These are phyloP conservation scores for Ophraella communa DNA, from an alignment of 2,888 invertebrate genomes.

Conservation along the genomic window DNA sequence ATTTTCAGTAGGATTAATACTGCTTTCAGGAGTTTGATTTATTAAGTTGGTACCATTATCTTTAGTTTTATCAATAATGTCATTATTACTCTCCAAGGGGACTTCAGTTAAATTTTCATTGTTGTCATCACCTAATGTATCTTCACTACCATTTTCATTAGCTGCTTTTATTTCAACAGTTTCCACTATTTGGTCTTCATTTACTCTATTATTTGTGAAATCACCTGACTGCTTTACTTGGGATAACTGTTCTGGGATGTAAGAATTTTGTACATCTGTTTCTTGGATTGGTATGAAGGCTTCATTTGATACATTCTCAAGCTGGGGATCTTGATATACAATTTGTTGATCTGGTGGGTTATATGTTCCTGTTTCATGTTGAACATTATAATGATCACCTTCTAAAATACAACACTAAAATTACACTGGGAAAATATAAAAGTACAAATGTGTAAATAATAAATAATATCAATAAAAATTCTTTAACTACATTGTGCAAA, in stretches of 20 bases:
- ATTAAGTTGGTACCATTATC: background rate
- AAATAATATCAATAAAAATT: background rate
- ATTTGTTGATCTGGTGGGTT: slow-evolving; percentile 10
- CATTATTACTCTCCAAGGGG: background rate
- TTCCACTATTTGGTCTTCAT: background rate
- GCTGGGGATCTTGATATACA: slow-evolving; percentile 4
- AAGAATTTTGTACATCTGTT: slow-evolving; percentile 5
- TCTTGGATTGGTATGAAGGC: slow-evolving; percentile 1
- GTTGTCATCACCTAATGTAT: background rate
- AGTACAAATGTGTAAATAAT: background rate
- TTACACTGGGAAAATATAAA: background rate
- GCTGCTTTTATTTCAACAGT: background rate
- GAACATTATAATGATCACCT: slow-evolving; percentile 2
- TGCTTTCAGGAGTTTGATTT: background rate
- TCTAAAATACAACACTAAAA: background rate
- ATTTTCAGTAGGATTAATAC: background rate
- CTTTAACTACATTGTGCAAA: background rate
- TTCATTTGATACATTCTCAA: slow-evolving; percentile 5
- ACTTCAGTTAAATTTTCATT: background rate
- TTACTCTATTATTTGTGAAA: slow-evolving; percentile 1
- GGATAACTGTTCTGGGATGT: slow-evolving; percentile 3
- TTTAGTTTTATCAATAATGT: background rate
- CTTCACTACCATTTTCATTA: background rate
- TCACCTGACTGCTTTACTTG: background rate
- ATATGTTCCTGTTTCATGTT: background rate